Evolutionary conservation across 2,797 vertebrate species (phyloP).

Genomic region (Falco biarmicus): DNA sequence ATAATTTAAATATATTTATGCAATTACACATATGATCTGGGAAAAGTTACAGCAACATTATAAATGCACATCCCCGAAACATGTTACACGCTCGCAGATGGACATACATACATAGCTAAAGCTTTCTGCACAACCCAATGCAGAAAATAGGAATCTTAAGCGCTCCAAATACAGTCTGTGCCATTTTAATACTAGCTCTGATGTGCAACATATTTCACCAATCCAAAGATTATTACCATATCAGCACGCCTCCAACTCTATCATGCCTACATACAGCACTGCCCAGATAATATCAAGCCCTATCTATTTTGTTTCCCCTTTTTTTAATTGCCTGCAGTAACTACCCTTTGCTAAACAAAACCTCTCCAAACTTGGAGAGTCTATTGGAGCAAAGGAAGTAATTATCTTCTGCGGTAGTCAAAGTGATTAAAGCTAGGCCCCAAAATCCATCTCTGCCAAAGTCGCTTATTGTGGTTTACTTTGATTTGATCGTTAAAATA

Average conservation of each 20-base stretch:
- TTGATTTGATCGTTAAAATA: slow-evolving; percentile 68
- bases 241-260: slow-evolving; percentile 53
- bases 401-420: slow-evolving; percentile 75
- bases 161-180: background rate
- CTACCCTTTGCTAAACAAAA: slow-evolving; percentile 63
- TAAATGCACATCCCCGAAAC: background rate
- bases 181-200: slow-evolving; percentile 16
- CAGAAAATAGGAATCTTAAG: background rate
- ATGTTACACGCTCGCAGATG: fast-evolving
- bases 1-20: background rate
- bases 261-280: slow-evolving; percentile 35
- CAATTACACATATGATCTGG: background rate
- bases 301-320: slow-evolving; percentile 34
- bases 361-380: slow-evolving; percentile 62
- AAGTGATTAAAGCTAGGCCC: slow-evolving; percentile 80
- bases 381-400: slow-evolving; percentile 77
- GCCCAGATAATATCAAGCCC: slow-evolving; percentile 43
- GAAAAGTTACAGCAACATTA: background rate
- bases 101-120: background rate
- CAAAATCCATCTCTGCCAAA: slow-evolving; percentile 72
- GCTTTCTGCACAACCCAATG: background rate
- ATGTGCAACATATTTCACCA: slow-evolving; percentile 45
- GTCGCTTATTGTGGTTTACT: slow-evolving; percentile 64
- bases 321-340: slow-evolving; percentile 47
- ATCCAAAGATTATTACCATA: slow-evolving; percentile 38